Conservation (phyloP, 2,888 invertebrate species). For the Nasonia oneida region DNA sequence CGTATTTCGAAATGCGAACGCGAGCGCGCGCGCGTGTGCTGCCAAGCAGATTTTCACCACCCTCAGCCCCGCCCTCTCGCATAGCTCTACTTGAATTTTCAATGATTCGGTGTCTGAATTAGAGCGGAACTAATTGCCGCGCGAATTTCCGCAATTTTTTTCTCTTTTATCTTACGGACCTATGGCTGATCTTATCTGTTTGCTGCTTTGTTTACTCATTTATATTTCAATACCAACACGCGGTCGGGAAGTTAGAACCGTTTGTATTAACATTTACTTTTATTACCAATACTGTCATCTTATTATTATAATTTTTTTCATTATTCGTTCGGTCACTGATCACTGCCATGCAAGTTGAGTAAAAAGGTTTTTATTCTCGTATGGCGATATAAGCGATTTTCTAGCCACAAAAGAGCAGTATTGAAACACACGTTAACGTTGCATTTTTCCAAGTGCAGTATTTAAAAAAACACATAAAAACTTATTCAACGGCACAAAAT, state of each 20-base stretch:
- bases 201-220: too few species aligned
- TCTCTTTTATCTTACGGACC: conserved; percentile 3
- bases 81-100: conserved; percentile 10
- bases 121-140: conserved; percentile 45
- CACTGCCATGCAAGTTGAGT: neutral
- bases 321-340: too few species aligned
- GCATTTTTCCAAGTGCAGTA: neutral
- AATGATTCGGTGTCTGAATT: conserved; percentile 45
- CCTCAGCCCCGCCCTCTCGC: too few species aligned
- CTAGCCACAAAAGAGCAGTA: conserved; percentile 31
- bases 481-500: neutral
- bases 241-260: too few species aligned
- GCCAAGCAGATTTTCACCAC: neutral
- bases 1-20: neutral
- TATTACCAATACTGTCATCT: conserved; percentile 23
- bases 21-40: neutral
- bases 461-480: conserved; percentile 14
- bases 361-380: neutral
- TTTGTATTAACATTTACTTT: too few species aligned
- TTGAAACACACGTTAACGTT: conserved; percentile 22
- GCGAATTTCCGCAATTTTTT: neutral
- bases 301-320: neutral
- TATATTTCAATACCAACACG: too few species aligned
- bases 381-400: conserved; percentile 31
- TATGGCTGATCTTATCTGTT: too few species aligned